phyloP scores from a whole-genome alignment of 2,797 vertebrate species.

The Austrolebias charrua region DNA sequence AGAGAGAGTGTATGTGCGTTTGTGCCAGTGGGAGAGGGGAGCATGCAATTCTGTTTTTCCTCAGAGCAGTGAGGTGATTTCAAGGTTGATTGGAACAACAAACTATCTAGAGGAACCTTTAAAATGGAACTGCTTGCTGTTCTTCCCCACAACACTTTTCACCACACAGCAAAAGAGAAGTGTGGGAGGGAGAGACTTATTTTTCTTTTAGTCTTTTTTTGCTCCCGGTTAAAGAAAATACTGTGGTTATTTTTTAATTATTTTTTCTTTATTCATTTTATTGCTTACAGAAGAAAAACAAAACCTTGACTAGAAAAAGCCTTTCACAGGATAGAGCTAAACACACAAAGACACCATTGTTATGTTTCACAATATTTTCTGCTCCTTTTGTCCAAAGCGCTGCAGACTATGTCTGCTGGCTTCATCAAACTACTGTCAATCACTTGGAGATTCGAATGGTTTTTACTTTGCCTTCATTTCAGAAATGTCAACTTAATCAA shows the following conservation, averaged over 20 bases:
- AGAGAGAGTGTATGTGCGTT: background rate
- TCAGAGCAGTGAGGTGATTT: conserved; percentile 72
- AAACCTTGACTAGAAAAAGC: conserved; percentile 27
- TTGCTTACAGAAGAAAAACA: conserved; percentile 30
- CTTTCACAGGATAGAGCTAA: conserved; percentile 10
- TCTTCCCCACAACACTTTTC: conserved; percentile 32
- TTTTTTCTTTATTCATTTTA: conserved; percentile 33
- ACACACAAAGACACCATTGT: conserved; percentile 3
- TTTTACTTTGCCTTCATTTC: conserved; percentile 19
- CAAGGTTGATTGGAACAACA: conserved; percentile 81
- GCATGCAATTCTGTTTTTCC: conserved; percentile 56
- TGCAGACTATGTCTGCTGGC: conserved; percentile 2
- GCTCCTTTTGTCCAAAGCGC: conserved; percentile 7
- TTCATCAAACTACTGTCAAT: conserved; percentile 16
- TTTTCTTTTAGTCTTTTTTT: conserved; percentile 16
- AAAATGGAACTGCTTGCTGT: conserved; percentile 47
- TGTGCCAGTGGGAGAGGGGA: conserved; percentile 19
- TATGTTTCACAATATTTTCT: conserved; percentile 15
- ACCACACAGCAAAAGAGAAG: conserved; percentile 18
- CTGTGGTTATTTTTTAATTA: conserved; percentile 6
- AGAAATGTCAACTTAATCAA: conserved; percentile 8
- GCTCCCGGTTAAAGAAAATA: conserved; percentile 5
- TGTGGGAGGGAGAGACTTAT: conserved; percentile 16
- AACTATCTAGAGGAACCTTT: conserved; percentile 66
- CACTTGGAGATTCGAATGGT: background rate